phyloP scores from a whole-genome alignment of 2,888 invertebrate species.

The Cantharis lateralis region DNA sequence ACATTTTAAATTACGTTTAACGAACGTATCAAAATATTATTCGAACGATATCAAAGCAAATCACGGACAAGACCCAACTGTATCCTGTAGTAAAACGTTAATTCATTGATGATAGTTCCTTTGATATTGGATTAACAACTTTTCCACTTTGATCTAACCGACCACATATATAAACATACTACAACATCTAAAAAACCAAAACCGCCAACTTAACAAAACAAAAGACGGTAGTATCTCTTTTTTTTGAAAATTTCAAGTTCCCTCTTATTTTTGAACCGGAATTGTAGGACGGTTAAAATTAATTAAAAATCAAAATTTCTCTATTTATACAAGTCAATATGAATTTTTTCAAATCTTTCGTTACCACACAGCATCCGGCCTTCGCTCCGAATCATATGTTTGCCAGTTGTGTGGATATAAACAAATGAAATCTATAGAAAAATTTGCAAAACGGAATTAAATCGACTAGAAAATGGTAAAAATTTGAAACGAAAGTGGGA shows the following conservation, averaged over 20 bases:
- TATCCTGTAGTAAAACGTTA: slow-evolving; percentile 55
- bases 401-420: slow-evolving; percentile 46
- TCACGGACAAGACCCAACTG: slow-evolving; percentile 53
- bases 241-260: neutral
- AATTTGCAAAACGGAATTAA: slow-evolving; percentile 9
- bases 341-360: slow-evolving; percentile 52
- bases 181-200: slow-evolving; percentile 44
- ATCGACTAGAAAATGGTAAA: neutral
- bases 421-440: slow-evolving; percentile 13
- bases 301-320: slow-evolving; percentile 29
- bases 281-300: neutral
- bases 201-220: slow-evolving; percentile 52
- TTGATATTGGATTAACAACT: slow-evolving; percentile 56
- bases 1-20: slow-evolving; percentile 5
- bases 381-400: slow-evolving; percentile 47
- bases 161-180: slow-evolving; percentile 51
- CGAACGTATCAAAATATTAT: slow-evolving; percentile 54
- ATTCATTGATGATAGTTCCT: slow-evolving; percentile 57
- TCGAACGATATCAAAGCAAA: slow-evolving; percentile 48
- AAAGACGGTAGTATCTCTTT: slow-evolving; percentile 38
- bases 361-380: slow-evolving; percentile 51
- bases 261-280: neutral
- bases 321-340: slow-evolving; percentile 41
- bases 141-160: slow-evolving; percentile 53
- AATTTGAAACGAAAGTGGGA: too few relatives aligned